Conservation (phyloP, 2,797 vertebrate genomes). For the Serranus cabrilla region DNA sequence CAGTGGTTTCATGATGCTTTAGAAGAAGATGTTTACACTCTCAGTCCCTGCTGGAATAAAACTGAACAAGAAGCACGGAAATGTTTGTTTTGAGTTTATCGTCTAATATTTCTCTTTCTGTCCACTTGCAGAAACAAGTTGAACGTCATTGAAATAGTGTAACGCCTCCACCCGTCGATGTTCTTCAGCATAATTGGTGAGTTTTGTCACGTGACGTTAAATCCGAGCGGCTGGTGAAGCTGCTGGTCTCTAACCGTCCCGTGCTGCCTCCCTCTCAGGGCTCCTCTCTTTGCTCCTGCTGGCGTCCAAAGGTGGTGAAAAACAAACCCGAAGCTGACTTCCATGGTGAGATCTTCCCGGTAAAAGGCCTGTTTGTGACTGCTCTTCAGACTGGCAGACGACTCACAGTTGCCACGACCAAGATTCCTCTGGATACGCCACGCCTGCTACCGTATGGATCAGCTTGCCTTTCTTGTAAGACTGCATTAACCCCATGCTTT, state of each 20-base stretch:
- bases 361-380: conserved; percentile 49
- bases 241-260: not conserved
- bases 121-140: conserved; percentile 80
- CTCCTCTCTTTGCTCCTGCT: conserved; percentile 40
- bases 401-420: not conserved
- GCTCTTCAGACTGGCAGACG: conserved; percentile 42
- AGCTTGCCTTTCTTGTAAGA: conserved; percentile 75
- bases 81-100: too few relatives aligned
- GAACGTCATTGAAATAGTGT: conserved; percentile 78
- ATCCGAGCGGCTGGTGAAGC: not conserved
- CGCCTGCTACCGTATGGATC: conserved; percentile 63
- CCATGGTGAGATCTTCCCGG: conserved; percentile 41
- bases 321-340: conserved; percentile 57
- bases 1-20: too few relatives aligned
- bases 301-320: conserved; percentile 56
- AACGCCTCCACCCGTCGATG: conserved; percentile 50
- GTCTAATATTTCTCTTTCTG: conserved; percentile 25
- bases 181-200: too few relatives aligned
- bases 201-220: not conserved
- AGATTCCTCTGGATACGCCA: conserved; percentile 44
- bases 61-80: too few relatives aligned
- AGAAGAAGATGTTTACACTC: too few relatives aligned
- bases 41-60: too few relatives aligned
- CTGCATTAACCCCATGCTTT: conserved; percentile 63
- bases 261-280: conserved; percentile 40